phyloP scores from a whole-genome alignment of 2,888 invertebrate genomes.

The Hymenopus coronatus region DNA sequence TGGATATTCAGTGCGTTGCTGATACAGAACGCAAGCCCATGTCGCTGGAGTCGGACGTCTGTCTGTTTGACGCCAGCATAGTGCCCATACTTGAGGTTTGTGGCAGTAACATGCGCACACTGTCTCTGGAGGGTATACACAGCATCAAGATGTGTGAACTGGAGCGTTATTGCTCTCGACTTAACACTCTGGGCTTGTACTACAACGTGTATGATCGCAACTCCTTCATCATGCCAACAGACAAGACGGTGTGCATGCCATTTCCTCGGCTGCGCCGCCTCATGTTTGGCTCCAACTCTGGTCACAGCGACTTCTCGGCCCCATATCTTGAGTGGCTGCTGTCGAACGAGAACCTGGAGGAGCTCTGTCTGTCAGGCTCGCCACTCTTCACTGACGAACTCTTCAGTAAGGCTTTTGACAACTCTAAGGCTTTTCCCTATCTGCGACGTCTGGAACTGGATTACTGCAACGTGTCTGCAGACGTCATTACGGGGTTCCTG shows the following conservation, averaged over 20 bases:
- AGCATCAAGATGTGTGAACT: constrained; percentile 31
- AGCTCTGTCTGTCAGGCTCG: constrained; percentile 34
- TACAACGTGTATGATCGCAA: constrained; percentile 33
- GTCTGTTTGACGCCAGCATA: constrained; percentile 32
- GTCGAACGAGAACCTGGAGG: constrained; percentile 32
- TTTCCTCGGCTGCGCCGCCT: constrained; percentile 32
- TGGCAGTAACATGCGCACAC: constrained; percentile 27
- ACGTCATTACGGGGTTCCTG: constrained; percentile 33
- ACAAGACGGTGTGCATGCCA: constrained; percentile 23
- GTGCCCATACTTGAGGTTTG: constrained; percentile 30
- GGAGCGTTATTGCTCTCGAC: constrained; percentile 27
- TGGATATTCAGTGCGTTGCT: constrained; percentile 33
- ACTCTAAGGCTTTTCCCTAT: constrained; percentile 30
- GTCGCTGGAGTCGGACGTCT: neutral
- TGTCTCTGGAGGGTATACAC: constrained; percentile 33
- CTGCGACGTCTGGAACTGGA: constrained; percentile 34
- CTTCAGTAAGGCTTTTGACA: constrained; percentile 31
- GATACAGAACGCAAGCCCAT: neutral
- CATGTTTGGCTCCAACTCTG: constrained; percentile 34
- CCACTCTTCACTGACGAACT: constrained; percentile 34
- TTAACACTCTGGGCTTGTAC: constrained; percentile 32
- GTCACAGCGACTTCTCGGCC: constrained; percentile 32
- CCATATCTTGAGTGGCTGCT: constrained; percentile 33
- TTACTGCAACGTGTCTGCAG: constrained; percentile 34
- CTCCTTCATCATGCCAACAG: constrained; percentile 26